Conservation (phyloP, 2,113 vertebrate species). For the Albula goreensis region DNA sequence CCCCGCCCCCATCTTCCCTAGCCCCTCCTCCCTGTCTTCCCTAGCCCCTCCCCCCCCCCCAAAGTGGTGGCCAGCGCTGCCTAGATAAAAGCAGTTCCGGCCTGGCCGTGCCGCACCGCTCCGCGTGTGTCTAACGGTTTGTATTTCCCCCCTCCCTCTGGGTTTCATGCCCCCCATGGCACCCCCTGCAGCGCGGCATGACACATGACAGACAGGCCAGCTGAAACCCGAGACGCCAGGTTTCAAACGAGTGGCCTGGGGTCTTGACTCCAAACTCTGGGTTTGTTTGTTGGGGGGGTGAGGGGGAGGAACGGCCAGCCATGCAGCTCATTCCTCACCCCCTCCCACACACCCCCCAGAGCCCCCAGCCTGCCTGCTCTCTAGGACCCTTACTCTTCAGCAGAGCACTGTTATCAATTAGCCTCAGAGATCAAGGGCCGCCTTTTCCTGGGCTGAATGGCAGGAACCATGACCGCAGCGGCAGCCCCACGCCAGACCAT, state of each 20-base stretch:
- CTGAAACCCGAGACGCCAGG: constrained; percentile 69
- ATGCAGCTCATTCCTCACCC: constrained; percentile 54
- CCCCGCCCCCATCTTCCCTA: too few species aligned
- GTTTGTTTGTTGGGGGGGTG: constrained; percentile 65
- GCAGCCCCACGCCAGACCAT: not conserved
- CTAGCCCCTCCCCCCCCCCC: too few species aligned
- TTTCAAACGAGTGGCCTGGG: constrained; percentile 58
- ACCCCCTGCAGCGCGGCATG: constrained; percentile 51
- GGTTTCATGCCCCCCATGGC: not conserved
- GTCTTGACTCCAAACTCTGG: constrained; percentile 70
- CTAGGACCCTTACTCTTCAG: constrained; percentile 32
- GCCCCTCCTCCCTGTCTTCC: too few species aligned
- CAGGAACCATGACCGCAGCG: not conserved
- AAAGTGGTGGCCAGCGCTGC: too few species aligned
- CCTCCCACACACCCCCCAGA: constrained; percentile 42
- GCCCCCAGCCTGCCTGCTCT: constrained; percentile 29
- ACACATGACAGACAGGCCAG: constrained; percentile 75
- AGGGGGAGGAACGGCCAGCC: constrained; percentile 49
- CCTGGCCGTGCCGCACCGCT: too few species aligned
- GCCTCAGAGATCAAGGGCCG: constrained; percentile 56
- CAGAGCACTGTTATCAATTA: constrained; percentile 34
- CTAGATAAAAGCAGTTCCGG: too few species aligned
- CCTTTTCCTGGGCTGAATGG: not conserved
- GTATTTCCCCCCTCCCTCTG: not conserved
- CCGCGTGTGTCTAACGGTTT: not conserved